Conservation (phyloP, 2,113 vertebrate species). For the Pogona vitticeps region DNA sequence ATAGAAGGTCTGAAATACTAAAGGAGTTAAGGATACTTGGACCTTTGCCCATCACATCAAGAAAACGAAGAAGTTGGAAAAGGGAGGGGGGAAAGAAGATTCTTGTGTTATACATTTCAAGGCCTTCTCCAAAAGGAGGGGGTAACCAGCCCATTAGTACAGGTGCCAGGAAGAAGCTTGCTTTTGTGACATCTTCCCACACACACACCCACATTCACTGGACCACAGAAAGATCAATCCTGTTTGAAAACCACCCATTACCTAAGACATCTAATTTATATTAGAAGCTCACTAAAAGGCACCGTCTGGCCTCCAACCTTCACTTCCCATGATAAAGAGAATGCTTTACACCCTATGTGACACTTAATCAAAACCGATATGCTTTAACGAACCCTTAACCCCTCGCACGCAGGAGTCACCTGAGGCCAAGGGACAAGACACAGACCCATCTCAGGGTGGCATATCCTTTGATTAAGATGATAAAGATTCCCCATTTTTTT, state of each 20-base stretch:
- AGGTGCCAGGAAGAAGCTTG: constrained; percentile 73
- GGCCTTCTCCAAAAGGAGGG: constrained; percentile 71
- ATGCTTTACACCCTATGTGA: constrained; percentile 78
- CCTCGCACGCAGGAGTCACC: constrained; percentile 71
- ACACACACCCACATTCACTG: constrained; percentile 70
- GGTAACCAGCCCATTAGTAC: constrained; percentile 76
- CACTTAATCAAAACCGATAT: constrained; percentile 85
- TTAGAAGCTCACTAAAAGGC: constrained; percentile 77
- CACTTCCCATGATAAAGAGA: constrained; percentile 77
- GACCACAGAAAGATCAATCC: constrained; percentile 78
- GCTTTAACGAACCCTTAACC: constrained; percentile 83
- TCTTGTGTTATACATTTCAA: constrained; percentile 64
- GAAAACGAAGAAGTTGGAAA: constrained; percentile 69
- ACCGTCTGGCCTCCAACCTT: constrained; percentile 72
- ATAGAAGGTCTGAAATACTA: constrained; percentile 72
- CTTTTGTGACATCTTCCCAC: constrained; percentile 71
- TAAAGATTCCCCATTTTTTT: constrained; percentile 76
- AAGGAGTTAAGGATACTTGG: constrained; percentile 70
- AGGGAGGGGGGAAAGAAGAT: constrained; percentile 53
- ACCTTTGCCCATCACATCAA: constrained; percentile 75
- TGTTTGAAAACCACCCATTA: constrained; percentile 77
- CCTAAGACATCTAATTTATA: constrained; percentile 82
- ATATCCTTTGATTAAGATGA: constrained; percentile 82
- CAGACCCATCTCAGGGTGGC: constrained; percentile 74
- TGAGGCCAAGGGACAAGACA: constrained; percentile 75